Base-by-base conservation (phyloP, 1,140 invertebrate species). In the Platyscapa corneri region DNA sequence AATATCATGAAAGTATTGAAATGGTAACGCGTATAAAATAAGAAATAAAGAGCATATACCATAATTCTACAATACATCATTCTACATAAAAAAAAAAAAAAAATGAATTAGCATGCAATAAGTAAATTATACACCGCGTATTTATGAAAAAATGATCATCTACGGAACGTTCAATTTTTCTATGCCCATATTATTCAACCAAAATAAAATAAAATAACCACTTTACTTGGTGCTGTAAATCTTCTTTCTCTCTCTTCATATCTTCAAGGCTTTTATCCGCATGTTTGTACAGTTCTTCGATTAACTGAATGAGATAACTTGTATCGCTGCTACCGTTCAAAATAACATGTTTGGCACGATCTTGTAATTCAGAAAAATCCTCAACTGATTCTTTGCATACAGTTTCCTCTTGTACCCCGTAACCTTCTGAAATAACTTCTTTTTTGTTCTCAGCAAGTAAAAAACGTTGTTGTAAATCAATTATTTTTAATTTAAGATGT, bases 161-260 rank as follows among this genome's bases (percentile, higher is more conserved):
- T 88, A 87, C 72, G 34, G 84, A 83, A 80, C 88, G 88, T 89
- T n/a, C 79, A 86, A 90, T 82, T 70, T 84, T 84, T 49, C 7
- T 30, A 39, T 67, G 65, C 46, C 64, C 39, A 79, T 10, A 30
- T 12, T 64, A 72, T 87, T 81, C 88, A 85, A 88, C 86, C 87
- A 84, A 86, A 85, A 72, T 79, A 70, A 39, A 72, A 56, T 84
- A 34, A 34, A 88, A 64, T n/a, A 42, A 70, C 65, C 5, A 80
- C 79, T 84, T 91, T 92, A 97, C 96, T 95, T 97, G 96, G 77
- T 95, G 94, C 84, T 95, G 93, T 56, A 97, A 91, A 91, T 97
- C 96, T 88, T 96, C 95, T 77, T 94, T 94, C 83, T 97, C 96
- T 64, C 93, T 93, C 84, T 95, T 95, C 46, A 94, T 92, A 27